A percentile compares a stretch with the other conserved stretches of the same genome.
These are phyloP conservation scores for Xestia rhomboidea DNA, from an alignment of 2,888 invertebrate species.

Conservation along the genomic window DNA sequence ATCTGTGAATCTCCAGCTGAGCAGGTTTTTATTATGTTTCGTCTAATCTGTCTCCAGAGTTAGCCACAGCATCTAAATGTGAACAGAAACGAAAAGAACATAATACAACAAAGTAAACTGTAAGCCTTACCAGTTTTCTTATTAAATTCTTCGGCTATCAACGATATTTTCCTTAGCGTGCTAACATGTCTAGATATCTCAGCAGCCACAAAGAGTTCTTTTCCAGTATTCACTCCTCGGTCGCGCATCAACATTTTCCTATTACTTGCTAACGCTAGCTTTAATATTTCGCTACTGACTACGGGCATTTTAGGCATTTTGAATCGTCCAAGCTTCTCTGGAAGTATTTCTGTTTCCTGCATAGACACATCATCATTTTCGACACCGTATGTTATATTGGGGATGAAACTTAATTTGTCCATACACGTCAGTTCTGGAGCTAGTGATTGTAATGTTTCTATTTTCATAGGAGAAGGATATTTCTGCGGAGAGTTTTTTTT, in stretches of 20 bases:
- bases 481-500: slow-evolving; percentile 75
- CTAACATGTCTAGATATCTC: slow-evolving; percentile 83
- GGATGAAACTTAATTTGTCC: slow-evolving; percentile 72
- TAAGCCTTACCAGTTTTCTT: slow-evolving; percentile 84
- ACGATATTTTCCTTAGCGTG: slow-evolving; percentile 84
- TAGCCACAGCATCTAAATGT: background rate
- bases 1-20: background rate
- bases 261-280: slow-evolving; percentile 72
- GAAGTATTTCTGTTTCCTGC: slow-evolving; percentile 61
- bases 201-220: slow-evolving; percentile 82
- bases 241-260: slow-evolving; percentile 72
- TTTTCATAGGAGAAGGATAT: slow-evolving; percentile 77
- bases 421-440: slow-evolving; percentile 83
- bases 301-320: slow-evolving; percentile 87
- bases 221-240: slow-evolving; percentile 79
- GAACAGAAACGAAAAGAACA: background rate
- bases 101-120: background rate
- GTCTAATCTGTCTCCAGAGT: background rate
- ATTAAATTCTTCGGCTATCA: slow-evolving; percentile 88
- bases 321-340: slow-evolving; percentile 65
- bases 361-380: slow-evolving; percentile 48
- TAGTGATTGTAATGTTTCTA: slow-evolving; percentile 78
- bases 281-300: slow-evolving; percentile 81
- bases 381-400: slow-evolving; percentile 22
- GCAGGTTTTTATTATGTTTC: background rate